A percentile compares a stretch with the other conserved stretches of the same genome.
Evolutionary conservation across 2,888 invertebrate genomes (phyloP).

Genomic region (Aspidiotus rigidus): DNA sequence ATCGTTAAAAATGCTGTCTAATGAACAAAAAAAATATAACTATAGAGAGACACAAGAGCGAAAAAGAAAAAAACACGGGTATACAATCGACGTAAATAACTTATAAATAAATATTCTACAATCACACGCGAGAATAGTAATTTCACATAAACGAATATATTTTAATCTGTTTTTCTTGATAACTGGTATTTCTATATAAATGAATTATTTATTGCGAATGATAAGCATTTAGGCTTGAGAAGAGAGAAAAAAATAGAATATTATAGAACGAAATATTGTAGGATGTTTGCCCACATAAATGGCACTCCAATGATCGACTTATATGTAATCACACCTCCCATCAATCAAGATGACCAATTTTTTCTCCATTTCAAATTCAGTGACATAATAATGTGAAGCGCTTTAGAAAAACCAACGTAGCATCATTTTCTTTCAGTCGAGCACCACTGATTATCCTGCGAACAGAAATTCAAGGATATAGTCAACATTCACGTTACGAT

Average conservation of each 20-base stretch:
- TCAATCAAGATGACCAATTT: neutral
- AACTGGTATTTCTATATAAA: no score
- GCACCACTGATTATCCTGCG: slow-evolving; percentile 26
- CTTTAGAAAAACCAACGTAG: neutral
- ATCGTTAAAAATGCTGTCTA: slow-evolving; percentile 16
- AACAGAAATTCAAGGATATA: neutral
- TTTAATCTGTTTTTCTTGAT: no score
- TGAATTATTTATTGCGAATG: slow-evolving; percentile 10
- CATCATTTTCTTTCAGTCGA: slow-evolving; percentile 22
- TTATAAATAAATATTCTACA: slow-evolving; percentile 26
- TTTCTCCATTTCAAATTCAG: neutral
- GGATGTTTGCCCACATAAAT: neutral
- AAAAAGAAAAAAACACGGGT: slow-evolving; percentile 2
- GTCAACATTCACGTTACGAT: no score
- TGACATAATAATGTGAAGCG: neutral
- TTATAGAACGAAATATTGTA: neutral
- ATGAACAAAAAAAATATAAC: neutral
- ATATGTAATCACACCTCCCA: neutral
- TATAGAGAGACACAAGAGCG: no score
- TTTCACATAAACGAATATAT: slow-evolving; percentile 21
- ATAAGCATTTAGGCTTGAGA: slow-evolving; percentile 21
- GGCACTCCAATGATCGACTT: neutral
- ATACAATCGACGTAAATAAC: slow-evolving; percentile 12
- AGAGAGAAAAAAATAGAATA: slow-evolving; percentile 7
- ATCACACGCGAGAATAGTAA: slow-evolving; percentile 25